Base-by-base conservation (phyloP, 2,797 vertebrate species). In the Sebastes matsubarae region DNA sequence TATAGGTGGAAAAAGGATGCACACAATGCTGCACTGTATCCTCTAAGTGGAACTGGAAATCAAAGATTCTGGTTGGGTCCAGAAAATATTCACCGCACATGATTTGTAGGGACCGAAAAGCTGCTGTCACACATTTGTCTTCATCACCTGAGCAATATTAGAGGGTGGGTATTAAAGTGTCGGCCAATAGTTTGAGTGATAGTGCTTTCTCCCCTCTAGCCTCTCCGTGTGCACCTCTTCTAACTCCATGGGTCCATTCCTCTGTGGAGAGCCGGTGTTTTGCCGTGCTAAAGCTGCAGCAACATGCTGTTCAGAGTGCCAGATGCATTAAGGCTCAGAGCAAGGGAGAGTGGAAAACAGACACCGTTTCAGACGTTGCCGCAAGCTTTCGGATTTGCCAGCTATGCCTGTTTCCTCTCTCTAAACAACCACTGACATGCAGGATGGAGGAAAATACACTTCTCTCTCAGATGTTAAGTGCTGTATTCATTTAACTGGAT, bases 281-380 rank as follows among this genome's bases (percentile, higher is more conserved):
- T 91, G 84, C 90, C 80, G 89, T 92, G 88, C 86, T 90, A 83
- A 89, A 90, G 89, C 92, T 89, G 87, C 84, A 89, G 81, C 90
- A 90, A 83, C 91, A 92, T 83, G 88, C 87, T 88, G 86, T 83
- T 88, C 82, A 75, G 85, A 88, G 87, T 86, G 92, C 91, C 89
- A 92, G 90, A 92, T 90, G 89, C 70, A 91, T 95, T 92, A 93
- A 90, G 85, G 77, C 90, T 93, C 85, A 81, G 84, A 78, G 58
- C 75, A 36, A 79, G 58, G 76, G 69, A 68, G 83, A 88, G 75
- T 78, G 75, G 82, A 87, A 94, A 93, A 88, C 88, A 94, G 89
- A 94, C 90, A 89, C 81, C 46, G 63, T 93, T 85, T 93, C 93
- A 95, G 91, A 91, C 85, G 67, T 84, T 66, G 86, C 91, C 86